Percentiles rank a stretch among this genome's conserved stretches.
phyloP scores from a whole-genome alignment of 2,113 vertebrate species.

The Eulacestoma nigropectus region DNA sequence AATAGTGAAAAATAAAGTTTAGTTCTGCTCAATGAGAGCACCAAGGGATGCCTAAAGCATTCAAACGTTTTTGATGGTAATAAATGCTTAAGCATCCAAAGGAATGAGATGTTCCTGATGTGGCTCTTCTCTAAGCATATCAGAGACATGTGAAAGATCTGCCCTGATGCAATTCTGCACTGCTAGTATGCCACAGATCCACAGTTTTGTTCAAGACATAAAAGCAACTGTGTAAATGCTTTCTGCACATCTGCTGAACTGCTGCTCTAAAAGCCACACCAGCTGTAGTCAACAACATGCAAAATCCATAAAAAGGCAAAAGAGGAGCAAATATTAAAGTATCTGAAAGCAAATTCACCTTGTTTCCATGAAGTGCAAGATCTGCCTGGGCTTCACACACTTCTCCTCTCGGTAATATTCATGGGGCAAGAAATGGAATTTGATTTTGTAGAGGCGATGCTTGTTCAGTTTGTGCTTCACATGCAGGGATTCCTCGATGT shows the following conservation, averaged over 20 bases:
- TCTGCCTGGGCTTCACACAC: slow-evolving; percentile 76
- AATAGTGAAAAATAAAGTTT: background rate
- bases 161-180: background rate
- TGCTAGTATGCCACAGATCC: background rate
- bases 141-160: background rate
- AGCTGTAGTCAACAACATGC: background rate
- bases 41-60: background rate
- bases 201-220: background rate
- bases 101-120: background rate
- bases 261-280: background rate
- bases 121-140: background rate
- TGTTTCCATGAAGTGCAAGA: slow-evolving; percentile 88
- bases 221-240: background rate
- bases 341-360: slow-evolving; percentile 64
- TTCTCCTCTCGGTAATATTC: slow-evolving; percentile 85
- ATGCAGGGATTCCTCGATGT: slow-evolving; percentile 81
- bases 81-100: background rate
- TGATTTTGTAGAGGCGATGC: slow-evolving; percentile 76
- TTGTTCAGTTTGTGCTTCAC: slow-evolving; percentile 69
- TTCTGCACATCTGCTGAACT: background rate
- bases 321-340: background rate
- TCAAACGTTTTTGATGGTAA: background rate
- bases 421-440: slow-evolving; percentile 82
- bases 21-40: background rate
- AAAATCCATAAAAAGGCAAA: background rate